Evolutionary conservation across 1,140 invertebrate genomes (phyloP).

Genomic region (Sesamia nonagrioides): DNA sequence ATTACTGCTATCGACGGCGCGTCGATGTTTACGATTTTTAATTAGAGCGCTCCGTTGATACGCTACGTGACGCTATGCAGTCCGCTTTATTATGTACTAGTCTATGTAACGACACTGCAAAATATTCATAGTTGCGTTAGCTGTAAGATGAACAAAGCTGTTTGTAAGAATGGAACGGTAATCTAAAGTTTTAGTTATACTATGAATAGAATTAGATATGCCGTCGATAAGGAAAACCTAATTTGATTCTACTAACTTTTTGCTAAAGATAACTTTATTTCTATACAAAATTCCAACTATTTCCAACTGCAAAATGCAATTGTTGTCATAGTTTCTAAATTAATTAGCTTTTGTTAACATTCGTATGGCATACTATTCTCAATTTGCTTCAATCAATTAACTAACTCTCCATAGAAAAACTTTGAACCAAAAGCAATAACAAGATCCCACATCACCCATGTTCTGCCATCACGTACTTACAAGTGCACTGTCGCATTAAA

Average conservation of each 20-base stretch:
- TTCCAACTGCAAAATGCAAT: no score
- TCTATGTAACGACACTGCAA: slow-evolving; percentile 33
- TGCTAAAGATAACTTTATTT: no score
- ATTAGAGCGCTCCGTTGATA: slow-evolving; percentile 67
- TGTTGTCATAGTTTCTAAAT: not conserved
- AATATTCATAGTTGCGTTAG: slow-evolving; percentile 12
- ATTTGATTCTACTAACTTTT: no score
- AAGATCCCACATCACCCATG: slow-evolving; percentile 37
- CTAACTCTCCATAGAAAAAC: not conserved
- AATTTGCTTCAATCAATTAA: slow-evolving; percentile 13
- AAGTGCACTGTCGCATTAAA: slow-evolving; percentile 67
- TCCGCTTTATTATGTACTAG: slow-evolving; percentile 50
- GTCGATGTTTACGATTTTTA: slow-evolving; percentile 74
- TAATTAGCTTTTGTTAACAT: no score
- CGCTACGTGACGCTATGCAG: slow-evolving; percentile 60
- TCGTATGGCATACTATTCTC: no score
- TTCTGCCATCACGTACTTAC: slow-evolving; percentile 62
- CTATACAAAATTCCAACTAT: no score
- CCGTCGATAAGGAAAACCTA: no score
- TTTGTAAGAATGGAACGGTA: no score
- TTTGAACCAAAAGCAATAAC: slow-evolving; percentile 32
- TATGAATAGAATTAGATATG: no score
- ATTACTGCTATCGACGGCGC: slow-evolving; percentile 45
- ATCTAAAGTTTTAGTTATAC: no score
- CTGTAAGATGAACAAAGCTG: not conserved